These are phyloP conservation scores for Fregata magnificens DNA, from an alignment of 2,113 vertebrate species.

Conservation along the genomic window DNA sequence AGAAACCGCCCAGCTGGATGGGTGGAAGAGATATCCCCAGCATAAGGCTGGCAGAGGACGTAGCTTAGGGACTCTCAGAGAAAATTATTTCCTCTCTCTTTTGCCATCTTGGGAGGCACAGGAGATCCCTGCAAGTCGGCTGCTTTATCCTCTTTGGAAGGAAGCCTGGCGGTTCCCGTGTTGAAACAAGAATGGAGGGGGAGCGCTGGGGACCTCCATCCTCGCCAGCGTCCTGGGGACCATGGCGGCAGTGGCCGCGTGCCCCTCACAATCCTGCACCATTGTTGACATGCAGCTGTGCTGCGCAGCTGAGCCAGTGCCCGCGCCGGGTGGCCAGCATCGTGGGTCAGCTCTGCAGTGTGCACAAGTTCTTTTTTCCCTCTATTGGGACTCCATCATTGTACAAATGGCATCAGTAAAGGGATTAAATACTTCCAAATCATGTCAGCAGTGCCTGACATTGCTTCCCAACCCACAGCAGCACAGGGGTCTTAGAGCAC, in stretches of 20 bases:
- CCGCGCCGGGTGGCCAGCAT: fast-evolving
- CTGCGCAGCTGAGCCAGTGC: neutral
- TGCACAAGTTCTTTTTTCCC: neutral
- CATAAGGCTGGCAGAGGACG: neutral
- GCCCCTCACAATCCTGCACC: fast-evolving
- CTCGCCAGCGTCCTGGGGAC: neutral
- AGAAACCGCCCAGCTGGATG: neutral
- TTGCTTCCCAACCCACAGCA: neutral
- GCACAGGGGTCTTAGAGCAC: neutral
- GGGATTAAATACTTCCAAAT: neutral
- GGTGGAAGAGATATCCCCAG: neutral
- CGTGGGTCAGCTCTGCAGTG: fast-evolving
- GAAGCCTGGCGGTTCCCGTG: neutral
- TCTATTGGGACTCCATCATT: neutral
- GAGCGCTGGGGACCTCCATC: neutral
- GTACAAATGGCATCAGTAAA: neutral
- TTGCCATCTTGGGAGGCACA: neutral
- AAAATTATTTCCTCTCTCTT: neutral
- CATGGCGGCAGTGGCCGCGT: fast-evolving
- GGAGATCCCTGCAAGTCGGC: neutral
- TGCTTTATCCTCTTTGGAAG: neutral
- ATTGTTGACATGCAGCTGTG: neutral
- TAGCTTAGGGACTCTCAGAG: neutral
- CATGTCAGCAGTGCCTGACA: neutral
- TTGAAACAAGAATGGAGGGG: neutral